These are phyloP conservation scores for Zygogramma bicolorata DNA, from an alignment of 2,888 invertebrate species.

Conservation along the genomic window DNA sequence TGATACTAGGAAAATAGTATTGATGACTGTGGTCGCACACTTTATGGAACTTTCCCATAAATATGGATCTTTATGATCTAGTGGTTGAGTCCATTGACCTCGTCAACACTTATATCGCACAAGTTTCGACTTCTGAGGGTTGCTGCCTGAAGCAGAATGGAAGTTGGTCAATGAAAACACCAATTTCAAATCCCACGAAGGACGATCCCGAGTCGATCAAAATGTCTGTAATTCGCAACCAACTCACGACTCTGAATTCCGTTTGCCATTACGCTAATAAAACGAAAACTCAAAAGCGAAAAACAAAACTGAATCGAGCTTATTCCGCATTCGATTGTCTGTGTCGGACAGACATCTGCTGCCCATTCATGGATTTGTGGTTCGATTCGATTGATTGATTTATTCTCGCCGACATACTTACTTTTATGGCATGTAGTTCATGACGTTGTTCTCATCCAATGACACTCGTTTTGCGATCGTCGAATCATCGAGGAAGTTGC, in stretches of 20 bases:
- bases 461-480: slow-evolving; percentile 9
- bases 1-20: no score
- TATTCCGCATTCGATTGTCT: slow-evolving; percentile 30
- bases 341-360: slow-evolving; percentile 15
- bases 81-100: no score
- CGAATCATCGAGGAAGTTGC: slow-evolving; percentile 1
- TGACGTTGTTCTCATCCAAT: slow-evolving; percentile 19
- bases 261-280: not conserved
- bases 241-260: slow-evolving; percentile 19
- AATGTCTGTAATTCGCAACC: not conserved
- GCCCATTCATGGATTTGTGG: slow-evolving; percentile 35
- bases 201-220: no score
- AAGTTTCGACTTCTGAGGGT: no score
- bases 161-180: no score
- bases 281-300: slow-evolving; percentile 8
- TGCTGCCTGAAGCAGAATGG: no score
- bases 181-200: no score
- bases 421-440: slow-evolving; percentile 19
- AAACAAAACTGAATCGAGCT: slow-evolving; percentile 3
- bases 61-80: no score
- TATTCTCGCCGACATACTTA: slow-evolving; percentile 16
- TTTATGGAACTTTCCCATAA: no score
- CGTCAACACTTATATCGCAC: no score
- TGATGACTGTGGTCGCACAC: no score
- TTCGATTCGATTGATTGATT: slow-evolving; percentile 25